Evolutionary conservation across 1,140 invertebrate species (phyloP).

Genomic region (Riptortus pedestris): DNA sequence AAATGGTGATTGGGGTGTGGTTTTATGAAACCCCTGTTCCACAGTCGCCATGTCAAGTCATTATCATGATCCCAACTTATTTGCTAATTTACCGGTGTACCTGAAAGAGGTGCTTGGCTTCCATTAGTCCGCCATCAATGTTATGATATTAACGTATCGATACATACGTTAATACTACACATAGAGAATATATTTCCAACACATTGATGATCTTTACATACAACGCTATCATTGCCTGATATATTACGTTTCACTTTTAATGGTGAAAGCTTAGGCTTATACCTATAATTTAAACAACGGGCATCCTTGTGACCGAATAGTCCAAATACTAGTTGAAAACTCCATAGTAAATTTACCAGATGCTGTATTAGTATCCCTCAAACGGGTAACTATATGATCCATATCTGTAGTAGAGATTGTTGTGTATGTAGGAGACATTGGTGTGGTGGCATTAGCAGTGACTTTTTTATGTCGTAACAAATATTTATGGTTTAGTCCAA

Average conservation of each 20-base stretch:
- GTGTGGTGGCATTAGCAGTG: not conserved
- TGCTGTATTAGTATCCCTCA: not conserved
- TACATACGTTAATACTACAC: too few relatives aligned
- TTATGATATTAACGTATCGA: too few relatives aligned
- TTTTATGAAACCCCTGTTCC: too few relatives aligned
- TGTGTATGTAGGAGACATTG: not conserved
- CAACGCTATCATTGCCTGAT: not conserved
- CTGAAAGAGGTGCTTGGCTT: too few relatives aligned
- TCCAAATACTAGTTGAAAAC: not conserved
- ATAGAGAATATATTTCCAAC: not conserved
- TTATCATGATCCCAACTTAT: too few relatives aligned
- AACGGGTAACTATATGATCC: not conserved
- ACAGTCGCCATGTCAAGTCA: not conserved
- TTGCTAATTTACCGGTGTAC: too few relatives aligned
- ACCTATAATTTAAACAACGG: too few relatives aligned
- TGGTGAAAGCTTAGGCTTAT: too few relatives aligned
- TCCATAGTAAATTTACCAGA: not conserved
- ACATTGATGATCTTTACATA: not conserved
- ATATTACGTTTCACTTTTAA: too few relatives aligned
- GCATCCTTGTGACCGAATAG: too few relatives aligned
- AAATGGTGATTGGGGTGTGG: too few relatives aligned
- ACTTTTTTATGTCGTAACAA: not conserved
- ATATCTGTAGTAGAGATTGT: not conserved
- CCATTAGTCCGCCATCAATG: too few relatives aligned
- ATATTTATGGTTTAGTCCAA: constrained; percentile 12